Evolutionary conservation across 2,888 invertebrate species (phyloP).

Genomic region (Endomychus coccineus): DNA sequence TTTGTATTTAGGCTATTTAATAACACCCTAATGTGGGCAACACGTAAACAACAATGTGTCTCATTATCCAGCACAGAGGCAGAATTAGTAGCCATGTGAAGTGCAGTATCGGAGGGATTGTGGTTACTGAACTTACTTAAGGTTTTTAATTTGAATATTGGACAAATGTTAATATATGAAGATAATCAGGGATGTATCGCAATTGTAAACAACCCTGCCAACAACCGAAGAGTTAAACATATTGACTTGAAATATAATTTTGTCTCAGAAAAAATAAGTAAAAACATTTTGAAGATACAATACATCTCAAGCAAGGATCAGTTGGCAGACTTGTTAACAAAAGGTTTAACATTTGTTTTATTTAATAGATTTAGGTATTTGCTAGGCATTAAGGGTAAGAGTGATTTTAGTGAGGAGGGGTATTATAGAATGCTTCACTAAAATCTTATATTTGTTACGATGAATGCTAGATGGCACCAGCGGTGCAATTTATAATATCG

Average conservation of each 20-base stretch:
- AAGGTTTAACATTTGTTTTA: no score
- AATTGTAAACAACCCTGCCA: background rate
- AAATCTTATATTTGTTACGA: no score
- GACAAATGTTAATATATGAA: conserved; percentile 10
- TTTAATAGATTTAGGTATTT: no score
- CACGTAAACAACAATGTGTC: conserved; percentile 30
- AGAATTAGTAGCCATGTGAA: conserved; percentile 31
- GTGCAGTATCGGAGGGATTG: conserved; percentile 25
- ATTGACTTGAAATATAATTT: no score
- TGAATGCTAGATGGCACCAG: no score
- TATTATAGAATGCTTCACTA: no score
- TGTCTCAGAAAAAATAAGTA: conserved; percentile 1
- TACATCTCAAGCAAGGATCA: no score
- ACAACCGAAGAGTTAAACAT: conserved; percentile 2
- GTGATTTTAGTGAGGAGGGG: no score
- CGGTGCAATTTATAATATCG: no score
- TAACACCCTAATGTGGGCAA: conserved; percentile 28
- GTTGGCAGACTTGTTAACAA: no score
- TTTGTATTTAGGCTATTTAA: conserved; percentile 16
- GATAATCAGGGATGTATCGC: conserved; percentile 18
- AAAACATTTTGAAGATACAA: no score
- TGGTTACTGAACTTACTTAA: conserved; percentile 26
- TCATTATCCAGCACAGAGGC: conserved; percentile 33
- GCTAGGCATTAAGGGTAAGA: no score
- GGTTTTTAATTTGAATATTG: conserved; percentile 18